phyloP scores from a whole-genome alignment of 2,797 vertebrate genomes.

The Synaphobranchus kaupii region DNA sequence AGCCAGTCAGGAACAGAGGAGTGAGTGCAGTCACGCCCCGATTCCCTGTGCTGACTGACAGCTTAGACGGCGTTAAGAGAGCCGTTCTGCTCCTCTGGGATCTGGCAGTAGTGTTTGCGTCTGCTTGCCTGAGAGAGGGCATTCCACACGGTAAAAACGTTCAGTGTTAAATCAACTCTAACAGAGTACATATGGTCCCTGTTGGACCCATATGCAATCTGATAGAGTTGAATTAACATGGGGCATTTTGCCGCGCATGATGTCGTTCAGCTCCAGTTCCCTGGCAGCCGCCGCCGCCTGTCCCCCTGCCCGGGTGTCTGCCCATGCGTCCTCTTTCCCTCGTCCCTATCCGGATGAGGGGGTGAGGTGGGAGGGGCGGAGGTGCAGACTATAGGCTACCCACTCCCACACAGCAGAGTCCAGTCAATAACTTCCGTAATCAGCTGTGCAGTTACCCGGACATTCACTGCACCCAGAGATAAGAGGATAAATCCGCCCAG shows the following conservation, averaged over 20 bases:
- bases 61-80: constrained; percentile 55
- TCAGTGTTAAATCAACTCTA: too few relatives aligned
- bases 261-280: too few relatives aligned
- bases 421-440: constrained; percentile 27
- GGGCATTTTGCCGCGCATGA: too few relatives aligned
- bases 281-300: too few relatives aligned
- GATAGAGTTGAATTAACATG: too few relatives aligned
- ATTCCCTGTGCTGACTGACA: constrained; percentile 53
- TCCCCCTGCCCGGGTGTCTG: too few relatives aligned
- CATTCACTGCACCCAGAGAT: constrained; percentile 20
- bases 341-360: constrained; percentile 26
- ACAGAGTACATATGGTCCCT: too few relatives aligned
- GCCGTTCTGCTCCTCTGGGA: constrained; percentile 27
- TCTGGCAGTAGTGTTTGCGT: too few relatives aligned
- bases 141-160: too few relatives aligned
- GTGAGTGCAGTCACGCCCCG: constrained; percentile 50
- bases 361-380: neutral
- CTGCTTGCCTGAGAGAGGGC: too few relatives aligned
- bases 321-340: constrained; percentile 39
- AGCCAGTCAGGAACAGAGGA: neutral
- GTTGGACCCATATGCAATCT: too few relatives aligned
- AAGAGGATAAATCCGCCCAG: neutral
- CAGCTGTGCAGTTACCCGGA: constrained; percentile 16
- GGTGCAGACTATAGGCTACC: neutral
- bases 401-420: neutral